These are phyloP conservation scores for Cotesia typhae DNA, from an alignment of 1,140 invertebrate genomes.

Conservation along the genomic window DNA sequence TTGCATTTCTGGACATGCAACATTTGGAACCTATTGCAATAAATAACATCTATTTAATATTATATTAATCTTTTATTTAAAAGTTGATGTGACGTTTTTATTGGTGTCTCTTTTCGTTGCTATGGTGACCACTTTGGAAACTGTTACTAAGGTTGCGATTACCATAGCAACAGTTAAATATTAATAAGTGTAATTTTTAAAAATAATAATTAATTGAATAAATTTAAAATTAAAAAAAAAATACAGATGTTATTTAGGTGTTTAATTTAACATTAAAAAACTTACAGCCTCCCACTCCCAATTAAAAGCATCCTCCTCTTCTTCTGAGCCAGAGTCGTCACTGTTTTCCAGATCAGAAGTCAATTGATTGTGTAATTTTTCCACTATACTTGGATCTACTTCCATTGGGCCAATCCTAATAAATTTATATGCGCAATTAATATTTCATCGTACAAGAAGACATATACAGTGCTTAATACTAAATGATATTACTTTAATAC, in stretches of 20 bases:
- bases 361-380: conserved; percentile 71
- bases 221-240: neutral
- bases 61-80: too few species aligned
- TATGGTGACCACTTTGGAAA: too few species aligned
- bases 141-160: too few species aligned
- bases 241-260: neutral
- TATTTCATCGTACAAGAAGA: neutral
- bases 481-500: neutral
- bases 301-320: conserved; percentile 73
- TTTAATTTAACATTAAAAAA: conserved; percentile 22
- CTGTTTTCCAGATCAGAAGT: conserved; percentile 69
- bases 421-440: neutral
- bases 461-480: conserved; percentile 16
- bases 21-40: conserved; percentile 65
- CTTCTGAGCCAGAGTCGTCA: conserved; percentile 73
- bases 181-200: too few species aligned
- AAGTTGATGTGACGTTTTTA: too few species aligned
- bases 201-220: too few species aligned
- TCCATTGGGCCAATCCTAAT: conserved; percentile 69
- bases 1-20: conserved; percentile 67
- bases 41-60: conserved; percentile 24
- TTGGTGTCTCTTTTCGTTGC: too few species aligned
- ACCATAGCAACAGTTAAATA: too few species aligned
- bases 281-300: conserved; percentile 76
- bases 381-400: conserved; percentile 65